Conservation (phyloP, 30 jellyfish, hydroid and myxozoan species). For the Mastigias papua region DNA sequence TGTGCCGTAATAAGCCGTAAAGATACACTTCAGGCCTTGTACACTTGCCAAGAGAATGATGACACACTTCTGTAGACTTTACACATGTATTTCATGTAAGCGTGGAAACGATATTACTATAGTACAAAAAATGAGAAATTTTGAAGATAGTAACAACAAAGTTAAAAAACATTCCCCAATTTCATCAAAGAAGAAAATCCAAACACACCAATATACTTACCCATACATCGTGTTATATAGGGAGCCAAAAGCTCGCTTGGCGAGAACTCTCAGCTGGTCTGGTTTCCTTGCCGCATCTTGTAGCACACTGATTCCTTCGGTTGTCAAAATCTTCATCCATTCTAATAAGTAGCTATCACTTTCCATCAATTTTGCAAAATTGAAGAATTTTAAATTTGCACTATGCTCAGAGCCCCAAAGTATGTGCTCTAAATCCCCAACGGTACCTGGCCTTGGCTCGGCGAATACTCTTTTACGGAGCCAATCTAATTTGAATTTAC, state of each 20-base stretch:
- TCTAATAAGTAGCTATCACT: slow-evolving; percentile 9
- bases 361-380: slow-evolving; percentile 7
- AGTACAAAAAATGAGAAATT: too few species aligned
- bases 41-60: too few species aligned
- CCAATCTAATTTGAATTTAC: slow-evolving; percentile 39
- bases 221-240: slow-evolving; percentile 59
- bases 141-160: too few species aligned
- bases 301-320: slow-evolving; percentile 49
- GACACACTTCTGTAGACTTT: too few species aligned
- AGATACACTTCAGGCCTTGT: too few species aligned
- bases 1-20: too few species aligned
- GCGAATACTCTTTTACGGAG: slow-evolving; percentile 20
- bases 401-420: slow-evolving; percentile 53
- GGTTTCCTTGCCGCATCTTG: slow-evolving; percentile 41
- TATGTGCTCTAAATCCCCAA: not conserved
- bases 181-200: not conserved
- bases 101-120: too few species aligned
- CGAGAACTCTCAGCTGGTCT: slow-evolving; percentile 41
- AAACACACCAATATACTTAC: slow-evolving; percentile 15
- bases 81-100: too few species aligned
- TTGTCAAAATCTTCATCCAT: slow-evolving; percentile 47
- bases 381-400: not conserved
- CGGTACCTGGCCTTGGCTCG: not conserved
- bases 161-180: too few species aligned
- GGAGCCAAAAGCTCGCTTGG: slow-evolving; percentile 24